Evolutionary conservation across 2,797 vertebrate genomes (phyloP), one percentile per base, ranked within the genome.

Genomic region (Eutrigla gurnardus): DNA sequence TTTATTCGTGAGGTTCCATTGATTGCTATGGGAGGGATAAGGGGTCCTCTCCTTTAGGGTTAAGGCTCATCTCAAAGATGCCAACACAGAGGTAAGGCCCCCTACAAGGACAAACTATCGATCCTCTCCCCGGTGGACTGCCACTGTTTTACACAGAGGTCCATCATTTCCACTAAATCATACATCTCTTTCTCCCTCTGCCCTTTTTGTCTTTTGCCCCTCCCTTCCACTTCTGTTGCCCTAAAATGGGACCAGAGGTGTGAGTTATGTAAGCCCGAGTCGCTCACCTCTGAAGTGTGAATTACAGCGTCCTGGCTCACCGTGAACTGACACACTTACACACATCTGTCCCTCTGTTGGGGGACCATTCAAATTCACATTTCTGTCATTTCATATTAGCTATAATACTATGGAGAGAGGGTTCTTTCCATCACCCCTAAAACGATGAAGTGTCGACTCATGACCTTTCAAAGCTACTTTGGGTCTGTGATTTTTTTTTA

Each of bases 61-160:
- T 88, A 85, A 82, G 45, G 47, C 50, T 73, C 71, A 77, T 84
- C 76, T 81, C 69, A 88, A 79, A 88, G 79, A 91, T 74, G 77
- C 3, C 32, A 84, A 91, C 89, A 85, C 67, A 86, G 70, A 83
- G 59, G 65, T 77, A 77, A 92, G 85, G 88, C 83, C 77, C 75
- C 78, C 75, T 80, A 85, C 92, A 94, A 94, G 92, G 93, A 94
- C 91, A 89, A 86, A 80, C 61, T 83, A 94, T 78, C 15, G 89
- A 91, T 86, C 84, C 80, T 78, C 84, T 83, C 71, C 47, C 37
- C 35, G n/a, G 54, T 40, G 17, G 49, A 65, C 82, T 76, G 87
- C 83, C 84, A 78, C 77, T 55, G 35, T 72, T 88, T 81, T 75
- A 75, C 70, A 90, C 54, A 81, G 33, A 70, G 73, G 72, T 49